Conservation (phyloP, 2,797 vertebrate genomes). For the Pseudochirops cupreus region DNA sequence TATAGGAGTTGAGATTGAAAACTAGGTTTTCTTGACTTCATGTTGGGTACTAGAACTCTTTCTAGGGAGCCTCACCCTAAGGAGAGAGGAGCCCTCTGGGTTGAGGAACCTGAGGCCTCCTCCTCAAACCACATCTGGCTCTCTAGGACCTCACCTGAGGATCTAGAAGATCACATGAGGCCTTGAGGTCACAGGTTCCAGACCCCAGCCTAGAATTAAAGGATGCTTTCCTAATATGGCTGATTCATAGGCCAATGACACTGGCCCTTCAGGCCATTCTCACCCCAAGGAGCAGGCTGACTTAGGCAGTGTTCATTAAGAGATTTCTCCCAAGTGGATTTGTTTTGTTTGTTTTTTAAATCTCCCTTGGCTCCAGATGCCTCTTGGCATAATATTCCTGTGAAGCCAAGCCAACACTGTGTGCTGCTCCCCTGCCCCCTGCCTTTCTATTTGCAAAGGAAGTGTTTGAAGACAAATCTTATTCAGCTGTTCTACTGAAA, state of each 20-base stretch:
- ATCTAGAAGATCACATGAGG: no score
- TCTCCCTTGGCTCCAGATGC: background rate
- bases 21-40: background rate
- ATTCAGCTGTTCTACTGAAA: background rate
- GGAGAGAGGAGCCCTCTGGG: background rate
- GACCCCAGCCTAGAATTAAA: background rate
- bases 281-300: background rate
- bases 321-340: conserved; percentile 1
- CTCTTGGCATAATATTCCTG: conserved; percentile 15
- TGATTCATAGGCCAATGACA: background rate
- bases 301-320: background rate
- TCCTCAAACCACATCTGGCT: no score
- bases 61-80: background rate
- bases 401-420: background rate
- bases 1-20: background rate
- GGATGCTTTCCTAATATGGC: background rate
- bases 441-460: conserved; percentile 8
- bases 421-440: background rate
- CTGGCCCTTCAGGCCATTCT: background rate
- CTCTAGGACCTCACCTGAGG: no score
- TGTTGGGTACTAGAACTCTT: background rate
- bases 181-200: no score
- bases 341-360: conserved; percentile 36
- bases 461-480: conserved; percentile 15
- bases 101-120: no score